Conservation (phyloP, 2,113 vertebrate species). For the Macaca mulatta region DNA sequence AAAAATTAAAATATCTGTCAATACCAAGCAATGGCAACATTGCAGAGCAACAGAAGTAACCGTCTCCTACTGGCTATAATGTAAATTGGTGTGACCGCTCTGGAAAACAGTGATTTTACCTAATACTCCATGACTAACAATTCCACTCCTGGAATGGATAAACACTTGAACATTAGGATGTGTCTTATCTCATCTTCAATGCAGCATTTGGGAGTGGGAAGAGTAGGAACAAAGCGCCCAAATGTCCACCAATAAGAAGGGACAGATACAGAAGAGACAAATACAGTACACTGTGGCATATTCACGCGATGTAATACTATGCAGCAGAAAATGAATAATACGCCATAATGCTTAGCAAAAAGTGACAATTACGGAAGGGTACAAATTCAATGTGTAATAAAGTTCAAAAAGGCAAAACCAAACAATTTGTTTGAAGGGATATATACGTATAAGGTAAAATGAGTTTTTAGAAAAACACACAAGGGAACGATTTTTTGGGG, state of each 20-base stretch:
- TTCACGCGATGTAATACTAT: background rate
- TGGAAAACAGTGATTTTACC: background rate
- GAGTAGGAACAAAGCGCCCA: background rate
- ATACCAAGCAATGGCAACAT: background rate
- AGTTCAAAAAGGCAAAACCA: background rate
- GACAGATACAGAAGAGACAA: background rate
- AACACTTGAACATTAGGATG: background rate
- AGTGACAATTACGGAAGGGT: background rate
- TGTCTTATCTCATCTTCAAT: background rate
- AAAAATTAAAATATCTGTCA: background rate
- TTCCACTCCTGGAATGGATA: background rate
- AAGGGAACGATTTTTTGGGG: no score
- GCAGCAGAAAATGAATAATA: background rate
- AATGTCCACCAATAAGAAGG: background rate
- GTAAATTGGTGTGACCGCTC: background rate
- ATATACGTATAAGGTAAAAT: background rate
- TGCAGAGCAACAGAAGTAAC: background rate
- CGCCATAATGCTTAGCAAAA: background rate
- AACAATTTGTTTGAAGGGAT: slow-evolving; percentile 1
- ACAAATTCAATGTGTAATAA: background rate
- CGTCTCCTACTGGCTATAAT: background rate
- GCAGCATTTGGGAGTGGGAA: background rate
- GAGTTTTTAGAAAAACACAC: background rate
- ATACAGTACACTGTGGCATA: background rate
- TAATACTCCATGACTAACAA: background rate